Evolutionary conservation across 1,140 invertebrate genomes (phyloP).

Genomic region (Macrotrachela quadricornifera): DNA sequence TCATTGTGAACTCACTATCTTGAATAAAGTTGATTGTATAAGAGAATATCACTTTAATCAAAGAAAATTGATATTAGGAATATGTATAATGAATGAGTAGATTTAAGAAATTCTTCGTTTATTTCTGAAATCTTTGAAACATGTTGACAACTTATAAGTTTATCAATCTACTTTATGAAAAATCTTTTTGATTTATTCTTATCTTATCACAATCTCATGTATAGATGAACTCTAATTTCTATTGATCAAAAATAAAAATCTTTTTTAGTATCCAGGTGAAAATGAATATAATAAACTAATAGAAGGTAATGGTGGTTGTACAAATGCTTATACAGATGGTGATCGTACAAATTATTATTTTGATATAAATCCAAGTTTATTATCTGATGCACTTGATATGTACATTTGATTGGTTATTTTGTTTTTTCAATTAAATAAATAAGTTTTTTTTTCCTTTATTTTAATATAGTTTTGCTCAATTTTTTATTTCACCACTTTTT

Average conservation of each 20-base stretch:
- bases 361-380: slow-evolving; percentile 59
- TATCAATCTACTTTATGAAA: too few relatives aligned
- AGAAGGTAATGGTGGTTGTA: slow-evolving; percentile 60
- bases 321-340: slow-evolving; percentile 64
- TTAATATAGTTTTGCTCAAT: slow-evolving; percentile 61
- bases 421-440: not conserved
- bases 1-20: too few relatives aligned
- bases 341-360: slow-evolving; percentile 85
- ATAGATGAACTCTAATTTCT: too few relatives aligned
- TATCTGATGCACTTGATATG: slow-evolving; percentile 59
- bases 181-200: too few relatives aligned
- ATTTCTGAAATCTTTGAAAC: too few relatives aligned
- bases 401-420: slow-evolving; percentile 16
- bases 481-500: slow-evolving; percentile 74
- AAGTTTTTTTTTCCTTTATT: not conserved
- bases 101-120: too few relatives aligned
- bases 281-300: slow-evolving; percentile 56
- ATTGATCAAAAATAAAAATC: not conserved
- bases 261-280: slow-evolving; percentile 57
- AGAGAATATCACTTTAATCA: too few relatives aligned
- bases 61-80: too few relatives aligned
- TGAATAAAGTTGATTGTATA: too few relatives aligned
- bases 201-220: too few relatives aligned
- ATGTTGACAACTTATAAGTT: too few relatives aligned
- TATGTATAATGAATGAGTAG: too few relatives aligned